These are phyloP conservation scores for Heloderma charlesbogerti DNA, from an alignment of 2,113 vertebrate species.

Conservation along the genomic window DNA sequence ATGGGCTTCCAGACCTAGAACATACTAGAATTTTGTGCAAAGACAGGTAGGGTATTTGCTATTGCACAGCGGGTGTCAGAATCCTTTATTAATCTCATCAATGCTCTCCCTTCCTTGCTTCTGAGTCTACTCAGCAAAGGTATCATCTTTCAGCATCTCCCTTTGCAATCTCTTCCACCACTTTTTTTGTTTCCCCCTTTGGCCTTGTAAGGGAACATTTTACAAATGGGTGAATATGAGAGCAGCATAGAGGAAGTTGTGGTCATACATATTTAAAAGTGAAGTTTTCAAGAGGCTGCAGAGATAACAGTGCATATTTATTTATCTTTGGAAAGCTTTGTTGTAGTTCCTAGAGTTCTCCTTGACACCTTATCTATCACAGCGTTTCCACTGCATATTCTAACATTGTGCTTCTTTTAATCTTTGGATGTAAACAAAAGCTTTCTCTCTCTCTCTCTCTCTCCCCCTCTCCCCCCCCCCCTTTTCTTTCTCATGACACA, in stretches of 20 bases:
- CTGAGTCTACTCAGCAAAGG: neutral
- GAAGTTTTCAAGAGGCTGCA: slow-evolving; percentile 62
- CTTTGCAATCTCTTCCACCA: slow-evolving; percentile 36
- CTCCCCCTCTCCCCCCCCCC: neutral
- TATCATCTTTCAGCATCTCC: neutral
- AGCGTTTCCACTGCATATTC: slow-evolving; percentile 70
- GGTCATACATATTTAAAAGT: slow-evolving; percentile 79
- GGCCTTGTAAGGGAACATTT: slow-evolving; percentile 56
- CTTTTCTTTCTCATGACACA: slow-evolving; percentile 37
- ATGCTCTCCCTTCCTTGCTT: neutral
- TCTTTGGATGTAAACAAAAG: slow-evolving; percentile 78
- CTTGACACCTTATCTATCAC: slow-evolving; percentile 79
- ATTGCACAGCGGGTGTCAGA: neutral
- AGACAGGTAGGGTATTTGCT: neutral
- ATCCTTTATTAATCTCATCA: neutral
- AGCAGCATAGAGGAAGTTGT: slow-evolving; percentile 56
- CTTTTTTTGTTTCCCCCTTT: neutral
- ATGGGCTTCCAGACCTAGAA: no score
- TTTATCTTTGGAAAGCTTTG: slow-evolving; percentile 71
- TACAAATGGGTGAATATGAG: slow-evolving; percentile 50
- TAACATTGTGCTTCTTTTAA: slow-evolving; percentile 73
- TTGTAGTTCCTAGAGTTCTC: slow-evolving; percentile 70
- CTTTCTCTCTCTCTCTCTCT: slow-evolving; percentile 44
- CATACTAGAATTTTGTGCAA: neutral
- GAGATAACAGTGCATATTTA: slow-evolving; percentile 73